Conservation (phyloP, 92 coral and sea anemone species). For the Diadumene lineata region DNA sequence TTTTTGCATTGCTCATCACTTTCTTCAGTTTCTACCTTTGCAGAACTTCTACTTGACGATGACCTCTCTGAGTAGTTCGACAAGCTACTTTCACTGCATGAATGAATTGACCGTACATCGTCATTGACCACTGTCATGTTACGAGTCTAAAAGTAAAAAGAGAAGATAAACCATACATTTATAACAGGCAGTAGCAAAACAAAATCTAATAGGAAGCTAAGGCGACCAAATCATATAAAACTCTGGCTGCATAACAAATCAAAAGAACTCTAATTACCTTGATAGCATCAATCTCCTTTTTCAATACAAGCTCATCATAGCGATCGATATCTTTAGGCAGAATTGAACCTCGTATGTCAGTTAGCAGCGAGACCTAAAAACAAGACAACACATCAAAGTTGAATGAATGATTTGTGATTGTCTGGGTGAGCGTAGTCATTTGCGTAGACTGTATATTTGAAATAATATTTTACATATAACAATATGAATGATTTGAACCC, state of each 20-base stretch:
- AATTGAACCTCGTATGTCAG: conserved; percentile 80
- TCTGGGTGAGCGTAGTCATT: no score
- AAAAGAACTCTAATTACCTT: no score
- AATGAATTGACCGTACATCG: conserved; percentile 71
- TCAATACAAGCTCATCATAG: conserved; percentile 84
- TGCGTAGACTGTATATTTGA: no score
- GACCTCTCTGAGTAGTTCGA: conserved; percentile 80
- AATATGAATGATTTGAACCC: no score
- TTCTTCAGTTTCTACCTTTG: conserved; percentile 62
- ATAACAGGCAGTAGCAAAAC: neutral
- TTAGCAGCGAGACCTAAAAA: conserved; percentile 70
- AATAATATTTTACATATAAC: no score
- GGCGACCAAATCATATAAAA: no score
- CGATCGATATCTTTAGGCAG: conserved; percentile 80
- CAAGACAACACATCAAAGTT: neutral
- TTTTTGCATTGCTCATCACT: no score
- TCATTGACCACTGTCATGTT: conserved; percentile 46
- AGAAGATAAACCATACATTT: neutral
- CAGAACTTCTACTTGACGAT: conserved; percentile 67
- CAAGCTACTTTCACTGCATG: conserved; percentile 68
- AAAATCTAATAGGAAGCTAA: neutral
- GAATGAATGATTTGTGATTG: neutral
- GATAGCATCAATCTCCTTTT: conserved; percentile 71
- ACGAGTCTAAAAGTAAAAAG: conserved; percentile 30
- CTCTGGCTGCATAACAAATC: no score